These are phyloP conservation scores for Heliopora coerulea DNA, from an alignment of 92 coral and sea anemone genomes.

Conservation along the genomic window DNA sequence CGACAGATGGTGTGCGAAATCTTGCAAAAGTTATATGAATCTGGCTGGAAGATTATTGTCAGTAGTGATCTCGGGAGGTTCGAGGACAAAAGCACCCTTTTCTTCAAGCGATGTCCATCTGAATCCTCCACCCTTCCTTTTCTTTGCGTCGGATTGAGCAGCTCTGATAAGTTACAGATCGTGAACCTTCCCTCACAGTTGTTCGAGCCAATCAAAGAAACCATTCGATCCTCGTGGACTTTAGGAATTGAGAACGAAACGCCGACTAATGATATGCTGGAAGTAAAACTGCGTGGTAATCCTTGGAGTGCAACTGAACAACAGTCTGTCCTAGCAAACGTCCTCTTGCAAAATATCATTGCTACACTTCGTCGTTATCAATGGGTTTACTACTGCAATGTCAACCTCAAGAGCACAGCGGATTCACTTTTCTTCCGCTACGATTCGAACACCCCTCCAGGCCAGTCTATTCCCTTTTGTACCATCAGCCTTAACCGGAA, in stretches of 20 bases:
- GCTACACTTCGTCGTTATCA: slow-evolving; percentile 41
- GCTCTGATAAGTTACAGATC: slow-evolving; percentile 55
- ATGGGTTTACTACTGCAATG: slow-evolving; percentile 50
- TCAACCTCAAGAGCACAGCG: slow-evolving; percentile 50
- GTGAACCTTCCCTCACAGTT: slow-evolving; percentile 53
- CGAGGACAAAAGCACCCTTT: slow-evolving; percentile 42
- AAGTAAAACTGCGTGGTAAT: slow-evolving; percentile 48
- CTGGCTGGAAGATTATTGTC: slow-evolving; percentile 55
- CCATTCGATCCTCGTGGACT: slow-evolving; percentile 43
- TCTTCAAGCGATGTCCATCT: slow-evolving; percentile 44
- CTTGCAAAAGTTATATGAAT: slow-evolving; percentile 45
- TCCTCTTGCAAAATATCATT: slow-evolving; percentile 50
- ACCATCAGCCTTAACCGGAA: slow-evolving; percentile 52
- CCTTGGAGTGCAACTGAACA: slow-evolving; percentile 56
- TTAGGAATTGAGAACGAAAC: slow-evolving; percentile 55
- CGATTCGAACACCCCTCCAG: slow-evolving; percentile 43
- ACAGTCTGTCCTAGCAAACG: slow-evolving; percentile 46
- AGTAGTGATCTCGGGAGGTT: slow-evolving; percentile 43
- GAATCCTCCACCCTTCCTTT: slow-evolving; percentile 33
- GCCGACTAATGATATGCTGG: slow-evolving; percentile 32
- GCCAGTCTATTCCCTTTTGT: slow-evolving; percentile 18
- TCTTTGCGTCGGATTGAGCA: slow-evolving; percentile 58
- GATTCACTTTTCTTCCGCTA: slow-evolving; percentile 56
- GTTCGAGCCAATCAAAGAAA: slow-evolving; percentile 43
- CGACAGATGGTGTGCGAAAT: slow-evolving; percentile 54